Base-by-base conservation (phyloP, 2,797 vertebrate genomes). In the Manis pentadactyla region DNA sequence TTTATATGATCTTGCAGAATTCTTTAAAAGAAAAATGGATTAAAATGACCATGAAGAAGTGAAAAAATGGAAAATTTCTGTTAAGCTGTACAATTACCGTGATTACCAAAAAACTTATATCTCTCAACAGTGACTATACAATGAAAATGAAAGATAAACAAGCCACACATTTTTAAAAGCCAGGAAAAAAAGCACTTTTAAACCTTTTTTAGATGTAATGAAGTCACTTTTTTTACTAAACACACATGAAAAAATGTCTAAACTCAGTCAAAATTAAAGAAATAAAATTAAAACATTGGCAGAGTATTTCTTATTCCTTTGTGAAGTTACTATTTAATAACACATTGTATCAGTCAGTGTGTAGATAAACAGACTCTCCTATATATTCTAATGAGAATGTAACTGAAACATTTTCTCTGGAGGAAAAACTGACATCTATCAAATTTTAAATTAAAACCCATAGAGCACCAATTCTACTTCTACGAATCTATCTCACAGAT, bases 11-110 rank as follows among this genome's bases (percentile, higher is more conserved):
- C 21, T 75, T 86, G 19, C 59, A 77, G 37, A 93, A 18, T 18
- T 39, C 77, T 71, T 83, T 83, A 82, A 89, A 93, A 93, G 61
- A n/a, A 95, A 92, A 95, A 79, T 42, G 73, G 39, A 77, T 78
- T 88, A 74, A 86, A 93, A 94, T 92, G 10, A 81, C 51, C 37
- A 73, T 61, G 29, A 91, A 77, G 71, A 94, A 49, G 5, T 79
- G 17, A 37, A 55, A 68, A 69, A 64, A 83, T 21, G 14, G n/a
- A 87, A 88, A 25, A 91, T 74, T 84, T 94, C 18, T 78, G 9
- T 79, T 78, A 82, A 89, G 34, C 74, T 81, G 8, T 53, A 51
- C 46, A 57, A 84, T 55, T 87, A 81, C 46, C 83, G 39, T 96
- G 46, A 94, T 64, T 29, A 75, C 59, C 9, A 63, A 93, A 96